Conservation (phyloP, 2,113 vertebrate species). For the Hymenochirus boettgeri region DNA sequence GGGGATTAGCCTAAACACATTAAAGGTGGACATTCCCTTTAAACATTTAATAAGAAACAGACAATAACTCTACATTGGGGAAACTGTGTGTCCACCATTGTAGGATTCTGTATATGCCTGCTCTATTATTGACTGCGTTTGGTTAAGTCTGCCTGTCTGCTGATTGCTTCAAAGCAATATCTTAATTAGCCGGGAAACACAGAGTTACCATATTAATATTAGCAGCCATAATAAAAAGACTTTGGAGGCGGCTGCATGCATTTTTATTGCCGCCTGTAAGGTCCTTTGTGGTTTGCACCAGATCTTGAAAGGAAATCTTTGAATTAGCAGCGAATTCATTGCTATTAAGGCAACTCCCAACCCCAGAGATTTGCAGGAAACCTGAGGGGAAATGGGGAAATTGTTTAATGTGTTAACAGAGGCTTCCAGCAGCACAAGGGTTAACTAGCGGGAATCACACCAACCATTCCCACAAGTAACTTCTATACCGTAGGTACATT, state of each 20-base stretch:
- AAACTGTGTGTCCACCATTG: no score
- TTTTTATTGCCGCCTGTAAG: slow-evolving; percentile 26
- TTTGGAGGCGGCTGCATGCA: slow-evolving; percentile 4
- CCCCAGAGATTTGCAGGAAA: not conserved
- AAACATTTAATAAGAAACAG: not conserved
- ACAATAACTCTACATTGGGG: no score
- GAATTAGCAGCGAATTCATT: slow-evolving; percentile 1
- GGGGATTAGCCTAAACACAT: no score
- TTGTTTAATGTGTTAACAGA: slow-evolving; percentile 5
- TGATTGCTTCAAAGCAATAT: slow-evolving; percentile 27
- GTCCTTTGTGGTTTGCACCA: slow-evolving; percentile 18
- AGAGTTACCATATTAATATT: slow-evolving; percentile 15
- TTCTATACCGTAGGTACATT: no score
- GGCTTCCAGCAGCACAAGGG: not conserved
- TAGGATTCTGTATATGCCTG: no score
- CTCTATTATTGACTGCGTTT: no score
- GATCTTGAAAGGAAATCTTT: slow-evolving; percentile 28
- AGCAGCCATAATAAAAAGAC: slow-evolving; percentile 28
- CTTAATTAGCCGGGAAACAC: slow-evolving; percentile 31
- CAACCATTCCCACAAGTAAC: no score
- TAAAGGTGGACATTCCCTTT: no score
- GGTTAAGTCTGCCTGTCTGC: slow-evolving; percentile 1
- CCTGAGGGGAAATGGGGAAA: not conserved
- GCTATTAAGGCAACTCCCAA: not conserved
- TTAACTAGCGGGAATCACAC: not conserved